Evolutionary conservation across 37 sponge, comb jelly and placozoan genomes (phyloP).

Genomic region (Beroe forskalii): DNA sequence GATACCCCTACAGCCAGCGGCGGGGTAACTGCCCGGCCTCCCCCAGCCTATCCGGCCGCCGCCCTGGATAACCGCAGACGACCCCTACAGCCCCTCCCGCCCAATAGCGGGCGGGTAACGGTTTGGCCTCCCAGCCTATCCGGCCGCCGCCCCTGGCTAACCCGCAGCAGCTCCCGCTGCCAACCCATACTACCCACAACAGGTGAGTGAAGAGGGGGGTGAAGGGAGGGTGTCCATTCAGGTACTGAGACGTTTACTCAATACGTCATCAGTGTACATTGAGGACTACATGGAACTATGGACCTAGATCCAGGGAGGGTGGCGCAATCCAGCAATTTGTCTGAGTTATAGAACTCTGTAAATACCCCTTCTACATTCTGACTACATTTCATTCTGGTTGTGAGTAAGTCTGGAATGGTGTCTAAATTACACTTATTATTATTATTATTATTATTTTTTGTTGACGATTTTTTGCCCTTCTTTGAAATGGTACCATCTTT

Average conservation of each 20-base stretch:
- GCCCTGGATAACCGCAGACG: background rate
- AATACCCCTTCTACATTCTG: too few relatives aligned
- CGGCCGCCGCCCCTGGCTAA: background rate
- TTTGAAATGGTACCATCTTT: too few relatives aligned
- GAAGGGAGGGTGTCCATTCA: background rate
- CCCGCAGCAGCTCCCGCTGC: background rate
- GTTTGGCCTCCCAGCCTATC: slow-evolving; percentile 47
- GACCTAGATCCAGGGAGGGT: too few relatives aligned
- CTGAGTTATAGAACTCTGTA: too few relatives aligned
- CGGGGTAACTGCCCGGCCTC: too few relatives aligned
- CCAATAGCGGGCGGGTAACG: background rate
- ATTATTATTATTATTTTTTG: too few relatives aligned
- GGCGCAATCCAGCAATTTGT: too few relatives aligned
- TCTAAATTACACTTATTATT: too few relatives aligned
- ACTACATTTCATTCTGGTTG: too few relatives aligned
- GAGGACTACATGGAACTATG: slow-evolving; percentile 9
- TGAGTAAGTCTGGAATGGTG: too few relatives aligned
- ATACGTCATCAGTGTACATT: background rate
- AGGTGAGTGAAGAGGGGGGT: background rate
- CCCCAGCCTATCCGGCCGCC: slow-evolving; percentile 12
- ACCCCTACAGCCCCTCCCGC: background rate
- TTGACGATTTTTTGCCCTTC: too few relatives aligned
- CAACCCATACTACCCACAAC: slow-evolving; percentile 35
- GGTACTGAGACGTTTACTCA: background rate
- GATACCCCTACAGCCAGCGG: too few relatives aligned